phyloP scores from a whole-genome alignment of 2,888 invertebrate genomes.

The Epinotia nisella region DNA sequence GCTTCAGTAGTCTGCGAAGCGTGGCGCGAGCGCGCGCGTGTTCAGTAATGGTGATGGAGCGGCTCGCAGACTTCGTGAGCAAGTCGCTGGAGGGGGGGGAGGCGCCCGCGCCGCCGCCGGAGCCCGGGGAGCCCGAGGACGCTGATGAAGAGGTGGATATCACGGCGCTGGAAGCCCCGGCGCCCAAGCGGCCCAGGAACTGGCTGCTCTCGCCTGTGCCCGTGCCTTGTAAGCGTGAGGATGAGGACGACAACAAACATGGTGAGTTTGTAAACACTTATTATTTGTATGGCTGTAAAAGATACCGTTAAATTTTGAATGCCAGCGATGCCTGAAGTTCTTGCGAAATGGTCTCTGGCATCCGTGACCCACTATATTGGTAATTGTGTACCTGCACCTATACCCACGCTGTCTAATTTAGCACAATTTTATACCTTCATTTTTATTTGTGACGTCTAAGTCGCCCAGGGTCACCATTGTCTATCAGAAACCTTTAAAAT shows the following conservation, averaged over 20 bases:
- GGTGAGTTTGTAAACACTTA: constrained; percentile 58
- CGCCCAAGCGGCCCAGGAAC: constrained; percentile 73
- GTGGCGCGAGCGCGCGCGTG: constrained; percentile 74
- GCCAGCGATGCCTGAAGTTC: too few relatives aligned
- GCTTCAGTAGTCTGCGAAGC: constrained; percentile 69
- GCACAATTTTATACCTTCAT: too few relatives aligned
- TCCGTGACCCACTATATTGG: too few relatives aligned
- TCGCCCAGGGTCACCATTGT: too few relatives aligned
- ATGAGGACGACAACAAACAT: constrained; percentile 75
- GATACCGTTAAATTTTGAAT: background rate
- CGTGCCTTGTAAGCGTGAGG: constrained; percentile 70
- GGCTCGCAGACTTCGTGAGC: constrained; percentile 95
- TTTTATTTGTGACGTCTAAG: too few relatives aligned
- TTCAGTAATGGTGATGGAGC: constrained; percentile 90
- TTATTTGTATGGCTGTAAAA: background rate
- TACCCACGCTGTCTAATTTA: too few relatives aligned
- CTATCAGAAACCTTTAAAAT: too few relatives aligned
- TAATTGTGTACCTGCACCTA: too few relatives aligned
- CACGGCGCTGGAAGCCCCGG: constrained; percentile 76
- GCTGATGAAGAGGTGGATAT: constrained; percentile 79
- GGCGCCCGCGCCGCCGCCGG: constrained; percentile 78
- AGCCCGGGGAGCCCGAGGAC: constrained; percentile 76
- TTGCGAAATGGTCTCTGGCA: too few relatives aligned
- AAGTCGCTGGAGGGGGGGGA: constrained; percentile 91
- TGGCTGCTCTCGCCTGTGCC: constrained; percentile 80